Conservation (phyloP, 37 sponge, comb jelly and placozoan species). For the Beroe forskalii region DNA sequence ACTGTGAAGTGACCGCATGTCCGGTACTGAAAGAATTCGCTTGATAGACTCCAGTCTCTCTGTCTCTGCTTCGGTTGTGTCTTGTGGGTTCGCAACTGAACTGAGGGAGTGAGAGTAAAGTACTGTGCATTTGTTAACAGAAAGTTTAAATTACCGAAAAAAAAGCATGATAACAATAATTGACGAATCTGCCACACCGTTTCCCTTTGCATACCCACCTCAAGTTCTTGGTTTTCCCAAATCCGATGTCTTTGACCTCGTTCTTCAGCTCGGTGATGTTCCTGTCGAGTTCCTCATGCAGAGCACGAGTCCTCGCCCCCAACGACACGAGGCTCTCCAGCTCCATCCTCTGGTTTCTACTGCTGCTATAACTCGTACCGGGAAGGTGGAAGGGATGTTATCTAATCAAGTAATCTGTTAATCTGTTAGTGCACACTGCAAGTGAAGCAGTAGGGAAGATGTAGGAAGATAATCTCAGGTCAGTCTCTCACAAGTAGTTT, state of each 20-base stretch:
- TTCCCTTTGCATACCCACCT: no score
- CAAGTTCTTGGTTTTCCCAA: not conserved
- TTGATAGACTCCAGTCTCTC: conserved; percentile 6
- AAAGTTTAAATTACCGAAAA: not conserved
- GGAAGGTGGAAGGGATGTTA: no score
- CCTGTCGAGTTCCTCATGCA: conserved; percentile 3
- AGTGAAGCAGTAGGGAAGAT: no score
- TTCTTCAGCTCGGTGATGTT: not conserved
- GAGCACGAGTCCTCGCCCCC: not conserved
- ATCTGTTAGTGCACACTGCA: no score
- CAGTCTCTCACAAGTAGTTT: no score
- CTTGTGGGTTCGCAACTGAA: conserved; percentile 47
- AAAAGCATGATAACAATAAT: no score
- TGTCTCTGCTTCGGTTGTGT: not conserved
- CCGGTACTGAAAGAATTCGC: conserved; percentile 28
- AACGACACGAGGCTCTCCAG: conserved; percentile 9
- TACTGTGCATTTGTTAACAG: not conserved
- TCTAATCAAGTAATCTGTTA: no score
- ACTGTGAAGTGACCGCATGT: conserved; percentile 22
- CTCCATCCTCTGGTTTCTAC: conserved; percentile 13
- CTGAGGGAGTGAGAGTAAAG: not conserved
- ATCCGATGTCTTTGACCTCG: conserved; percentile 39
- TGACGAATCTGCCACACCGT: no score
- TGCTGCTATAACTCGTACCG: no score
- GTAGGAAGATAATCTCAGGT: no score